These are phyloP conservation scores for Gymnobelideus leadbeateri DNA, from an alignment of 2,113 vertebrate genomes.

Conservation along the genomic window DNA sequence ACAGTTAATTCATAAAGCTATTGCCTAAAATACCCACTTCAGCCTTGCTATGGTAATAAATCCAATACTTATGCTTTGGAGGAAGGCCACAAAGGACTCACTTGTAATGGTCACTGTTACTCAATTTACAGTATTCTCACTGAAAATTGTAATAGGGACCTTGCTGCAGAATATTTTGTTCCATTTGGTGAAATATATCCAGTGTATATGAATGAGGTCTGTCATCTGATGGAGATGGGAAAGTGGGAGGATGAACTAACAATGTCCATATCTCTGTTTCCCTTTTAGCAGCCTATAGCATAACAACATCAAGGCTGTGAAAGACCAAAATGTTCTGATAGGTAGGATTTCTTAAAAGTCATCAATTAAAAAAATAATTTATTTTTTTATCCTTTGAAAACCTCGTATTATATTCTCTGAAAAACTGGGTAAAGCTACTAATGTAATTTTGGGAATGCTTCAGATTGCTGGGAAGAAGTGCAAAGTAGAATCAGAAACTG, in stretches of 20 bases:
- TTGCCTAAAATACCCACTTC: neutral
- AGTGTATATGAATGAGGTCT: neutral
- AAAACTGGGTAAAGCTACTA: conserved; percentile 81
- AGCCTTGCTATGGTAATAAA: neutral
- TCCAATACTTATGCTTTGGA: neutral
- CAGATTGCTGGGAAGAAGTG: conserved; percentile 79
- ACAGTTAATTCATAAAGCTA: neutral
- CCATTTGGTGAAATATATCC: neutral
- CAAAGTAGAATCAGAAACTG: conserved; percentile 79
- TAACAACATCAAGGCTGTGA: conserved; percentile 47
- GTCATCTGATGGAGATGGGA: neutral
- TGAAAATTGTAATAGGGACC: neutral
- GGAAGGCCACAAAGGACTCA: neutral
- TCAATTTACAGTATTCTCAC: neutral
- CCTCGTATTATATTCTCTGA: conserved; percentile 75
- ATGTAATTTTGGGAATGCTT: conserved; percentile 79
- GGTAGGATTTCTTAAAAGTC: conserved; percentile 69
- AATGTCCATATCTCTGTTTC: conserved; percentile 5
- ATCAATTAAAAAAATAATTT: conserved; percentile 58
- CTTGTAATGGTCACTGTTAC: neutral
- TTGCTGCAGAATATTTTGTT: neutral
- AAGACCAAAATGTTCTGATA: conserved; percentile 56
- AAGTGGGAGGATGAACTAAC: conserved; percentile 12
- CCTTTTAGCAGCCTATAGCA: conserved; percentile 8
- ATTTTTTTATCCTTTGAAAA: conserved; percentile 75